Percentiles rank a stretch among this genome's conserved stretches.
Evolutionary conservation across 1,140 invertebrate species (phyloP).

Genomic region (Reticulitermes speratus): DNA sequence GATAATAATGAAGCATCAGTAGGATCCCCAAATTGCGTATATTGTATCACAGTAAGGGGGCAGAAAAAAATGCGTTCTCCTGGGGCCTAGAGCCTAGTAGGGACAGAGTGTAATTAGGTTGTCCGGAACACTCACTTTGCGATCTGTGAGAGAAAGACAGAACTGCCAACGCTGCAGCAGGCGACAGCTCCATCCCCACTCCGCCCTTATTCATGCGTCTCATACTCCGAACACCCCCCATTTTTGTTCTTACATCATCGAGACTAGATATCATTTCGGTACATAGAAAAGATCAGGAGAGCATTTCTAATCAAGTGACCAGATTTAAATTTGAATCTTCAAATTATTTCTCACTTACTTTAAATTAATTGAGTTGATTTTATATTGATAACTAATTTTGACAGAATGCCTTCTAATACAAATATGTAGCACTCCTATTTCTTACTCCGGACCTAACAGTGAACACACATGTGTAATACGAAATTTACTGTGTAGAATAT

Average conservation of each 20-base stretch:
- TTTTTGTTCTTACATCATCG: neutral
- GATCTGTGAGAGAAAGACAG: neutral
- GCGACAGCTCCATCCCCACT: neutral
- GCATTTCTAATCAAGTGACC: too few relatives aligned
- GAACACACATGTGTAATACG: too few relatives aligned
- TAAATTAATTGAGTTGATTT: too few relatives aligned
- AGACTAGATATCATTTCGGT: neutral
- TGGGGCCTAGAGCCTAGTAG: neutral
- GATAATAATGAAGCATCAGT: neutral
- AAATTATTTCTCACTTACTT: too few relatives aligned
- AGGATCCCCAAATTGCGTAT: conserved; percentile 5
- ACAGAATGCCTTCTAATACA: too few relatives aligned
- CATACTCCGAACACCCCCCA: neutral
- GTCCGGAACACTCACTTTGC: neutral
- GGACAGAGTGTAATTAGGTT: conserved; percentile 2
- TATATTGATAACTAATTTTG: too few relatives aligned
- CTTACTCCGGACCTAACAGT: too few relatives aligned
- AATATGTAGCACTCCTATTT: too few relatives aligned
- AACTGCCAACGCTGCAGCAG: neutral
- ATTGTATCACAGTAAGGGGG: conserved; percentile 10
- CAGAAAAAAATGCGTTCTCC: neutral
- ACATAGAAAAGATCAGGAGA: too few relatives aligned
- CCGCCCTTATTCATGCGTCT: neutral
- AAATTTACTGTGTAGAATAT: too few relatives aligned
- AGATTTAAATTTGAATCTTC: too few relatives aligned